phyloP scores from a whole-genome alignment of 2,113 vertebrate genomes.

The Sylvia atricapilla region DNA sequence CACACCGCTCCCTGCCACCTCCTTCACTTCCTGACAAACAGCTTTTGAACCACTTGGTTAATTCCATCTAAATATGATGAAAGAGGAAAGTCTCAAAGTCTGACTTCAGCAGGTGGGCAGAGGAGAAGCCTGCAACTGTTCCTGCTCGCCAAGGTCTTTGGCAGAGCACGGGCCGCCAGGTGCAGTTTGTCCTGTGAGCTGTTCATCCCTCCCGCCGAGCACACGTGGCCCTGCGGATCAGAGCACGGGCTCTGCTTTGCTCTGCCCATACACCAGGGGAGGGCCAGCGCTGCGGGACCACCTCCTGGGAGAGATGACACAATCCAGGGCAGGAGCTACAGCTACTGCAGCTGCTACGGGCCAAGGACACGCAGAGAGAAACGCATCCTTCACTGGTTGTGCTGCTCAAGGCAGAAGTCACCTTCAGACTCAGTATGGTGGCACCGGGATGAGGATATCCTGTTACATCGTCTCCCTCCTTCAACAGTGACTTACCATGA shows the following conservation, averaged over 20 bases:
- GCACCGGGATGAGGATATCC: no score
- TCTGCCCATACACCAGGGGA: not conserved
- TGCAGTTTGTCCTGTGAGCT: not conserved
- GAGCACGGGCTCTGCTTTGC: not conserved
- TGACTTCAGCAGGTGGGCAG: not conserved
- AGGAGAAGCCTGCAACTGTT: not conserved
- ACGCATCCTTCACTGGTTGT: rapidly evolving
- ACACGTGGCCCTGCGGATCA: rapidly evolving
- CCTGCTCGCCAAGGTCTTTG: not conserved
- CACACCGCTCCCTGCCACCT: not conserved
- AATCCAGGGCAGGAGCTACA: not conserved
- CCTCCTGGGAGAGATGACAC: not conserved
- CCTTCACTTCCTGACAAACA: not conserved
- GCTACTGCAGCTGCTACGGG: not conserved
- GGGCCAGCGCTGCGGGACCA: not conserved
- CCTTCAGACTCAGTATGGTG: rapidly evolving
- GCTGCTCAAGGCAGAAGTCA: not conserved
- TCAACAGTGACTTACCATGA: not conserved
- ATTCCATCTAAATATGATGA: not conserved
- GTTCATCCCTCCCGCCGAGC: no score
- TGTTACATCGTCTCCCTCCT: rapidly evolving
- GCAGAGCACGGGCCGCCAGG: rapidly evolving
- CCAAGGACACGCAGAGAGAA: not conserved
- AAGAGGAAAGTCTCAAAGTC: not conserved
- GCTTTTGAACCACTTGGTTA: not conserved